These are phyloP conservation scores for Platycnemis pennipes DNA, from an alignment of 2,888 invertebrate species.

Conservation along the genomic window DNA sequence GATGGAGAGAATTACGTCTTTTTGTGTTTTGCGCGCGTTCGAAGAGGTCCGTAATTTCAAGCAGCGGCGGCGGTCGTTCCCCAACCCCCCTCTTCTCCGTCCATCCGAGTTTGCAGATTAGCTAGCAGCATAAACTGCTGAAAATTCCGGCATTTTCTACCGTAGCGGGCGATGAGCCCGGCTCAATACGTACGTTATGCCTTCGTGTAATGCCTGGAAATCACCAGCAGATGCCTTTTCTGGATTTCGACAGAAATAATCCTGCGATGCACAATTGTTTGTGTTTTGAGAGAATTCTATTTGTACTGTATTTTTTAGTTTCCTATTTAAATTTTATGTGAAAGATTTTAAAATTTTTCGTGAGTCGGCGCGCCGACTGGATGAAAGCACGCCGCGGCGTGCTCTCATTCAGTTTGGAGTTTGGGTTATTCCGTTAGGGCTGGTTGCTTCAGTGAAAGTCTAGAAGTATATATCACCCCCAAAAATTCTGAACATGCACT, in stretches of 20 bases:
- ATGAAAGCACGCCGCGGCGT: too few species aligned
- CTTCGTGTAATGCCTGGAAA: background rate
- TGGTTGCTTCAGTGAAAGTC: too few species aligned
- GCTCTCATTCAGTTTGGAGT: too few species aligned
- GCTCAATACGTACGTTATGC: background rate
- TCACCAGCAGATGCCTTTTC: background rate
- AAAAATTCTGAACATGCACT: too few species aligned
- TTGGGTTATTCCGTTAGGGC: too few species aligned
- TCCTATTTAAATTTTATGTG: too few species aligned
- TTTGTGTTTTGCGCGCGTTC: background rate
- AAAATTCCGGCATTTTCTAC: background rate
- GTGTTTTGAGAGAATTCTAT: background rate
- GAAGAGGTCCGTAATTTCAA: background rate
- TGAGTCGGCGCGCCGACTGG: too few species aligned
- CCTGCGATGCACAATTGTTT: background rate
- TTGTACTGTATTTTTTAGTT: too few species aligned
- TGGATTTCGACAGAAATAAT: background rate
- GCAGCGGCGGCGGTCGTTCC: background rate
- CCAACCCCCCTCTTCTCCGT: too few species aligned
- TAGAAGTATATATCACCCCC: too few species aligned
- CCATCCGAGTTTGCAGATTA: background rate
- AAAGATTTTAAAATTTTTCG: too few species aligned
- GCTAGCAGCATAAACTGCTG: background rate
- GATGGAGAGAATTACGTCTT: background rate
- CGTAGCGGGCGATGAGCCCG: background rate